A percentile compares a stretch with the other conserved stretches of the same genome.
phyloP scores from a whole-genome alignment of 1,140 invertebrate genomes.

The Bactericera cockerelli region DNA sequence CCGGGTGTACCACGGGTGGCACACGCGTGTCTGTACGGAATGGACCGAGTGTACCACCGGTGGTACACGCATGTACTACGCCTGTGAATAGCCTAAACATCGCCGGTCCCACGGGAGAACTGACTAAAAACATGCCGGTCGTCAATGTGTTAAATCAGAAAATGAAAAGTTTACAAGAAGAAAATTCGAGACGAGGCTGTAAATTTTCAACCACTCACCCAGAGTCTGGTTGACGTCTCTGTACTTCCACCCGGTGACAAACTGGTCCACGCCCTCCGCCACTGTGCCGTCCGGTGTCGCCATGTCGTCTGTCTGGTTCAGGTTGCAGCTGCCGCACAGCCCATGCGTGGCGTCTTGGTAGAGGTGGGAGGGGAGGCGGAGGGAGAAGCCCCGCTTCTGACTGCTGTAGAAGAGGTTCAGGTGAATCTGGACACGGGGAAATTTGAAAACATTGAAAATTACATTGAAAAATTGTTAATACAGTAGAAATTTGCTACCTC shows the following conservation, averaged over 20 bases:
- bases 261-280: constrained; percentile 33
- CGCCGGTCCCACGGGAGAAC: no score
- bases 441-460: background rate
- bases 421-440: constrained; percentile 13
- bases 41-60: no score
- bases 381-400: constrained; percentile 31
- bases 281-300: constrained; percentile 35
- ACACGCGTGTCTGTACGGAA: no score
- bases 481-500: no score
- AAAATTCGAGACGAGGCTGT: no score
- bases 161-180: no score
- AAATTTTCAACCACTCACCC: background rate
- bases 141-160: no score
- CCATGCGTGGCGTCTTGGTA: constrained; percentile 58
- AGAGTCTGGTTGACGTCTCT: background rate
- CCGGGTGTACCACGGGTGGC: no score
- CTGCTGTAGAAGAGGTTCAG: constrained; percentile 21
- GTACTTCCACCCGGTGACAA: constrained; percentile 40
- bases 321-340: constrained; percentile 61
- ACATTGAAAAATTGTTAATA: no score
- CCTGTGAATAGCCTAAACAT: no score
- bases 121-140: no score
- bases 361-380: constrained; percentile 49
- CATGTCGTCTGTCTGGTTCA: constrained; percentile 43
- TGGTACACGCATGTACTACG: no score